Base-by-base conservation (phyloP, 2,888 invertebrate species). In the Trachelus iudaicus region DNA sequence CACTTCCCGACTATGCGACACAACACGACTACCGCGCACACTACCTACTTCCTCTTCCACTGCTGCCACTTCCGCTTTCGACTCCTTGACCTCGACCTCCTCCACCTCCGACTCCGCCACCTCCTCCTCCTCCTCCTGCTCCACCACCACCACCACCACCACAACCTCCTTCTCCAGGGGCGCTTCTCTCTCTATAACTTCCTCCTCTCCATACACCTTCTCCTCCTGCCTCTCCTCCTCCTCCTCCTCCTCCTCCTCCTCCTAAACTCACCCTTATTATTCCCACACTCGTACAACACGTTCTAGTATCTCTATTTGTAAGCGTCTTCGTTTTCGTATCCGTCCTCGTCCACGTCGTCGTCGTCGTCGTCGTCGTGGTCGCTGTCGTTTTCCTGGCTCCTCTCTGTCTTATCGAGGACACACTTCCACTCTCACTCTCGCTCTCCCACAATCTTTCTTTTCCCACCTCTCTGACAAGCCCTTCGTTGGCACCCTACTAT, bases 1-100 rank as follows among this genome's bases (percentile, higher is more conserved):
- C 88, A 90, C 90, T 90, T 84, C 81, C 85, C 81, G 75, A 80
- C 83, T 85, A 76, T 84, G 80, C 75, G 73, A 73, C 80, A 79
- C 79, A 76, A 73, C 78, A 75, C 71, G 34, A 69, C 73, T 69
- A 68, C 69, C 74, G 15, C 56, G 33, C 73, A 78, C 79, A 76
- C 76, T 75, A 73, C 56, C 56, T 56, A 56, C 77, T 73, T 33
- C 76, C 77, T 56, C 76, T 77, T 34, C 76, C 74, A 35, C 77
- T 13, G 9, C 76, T 56, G 56, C 56, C 56, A 56, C 56, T 56
- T 76, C 75, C 69, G 15, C 74, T 69, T 75, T 73, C 33, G 73
- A 77, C 77, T 40, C 73, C 69, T 69, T 75, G 79, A 75, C 79
- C 76, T 73, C 76, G 23, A 23, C 56, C 23, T 56, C 56, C 56